A percentile compares a stretch with the other conserved stretches of the same genome.
phyloP scores from a whole-genome alignment of 2,888 invertebrate species.

The Campopleginae sp. region DNA sequence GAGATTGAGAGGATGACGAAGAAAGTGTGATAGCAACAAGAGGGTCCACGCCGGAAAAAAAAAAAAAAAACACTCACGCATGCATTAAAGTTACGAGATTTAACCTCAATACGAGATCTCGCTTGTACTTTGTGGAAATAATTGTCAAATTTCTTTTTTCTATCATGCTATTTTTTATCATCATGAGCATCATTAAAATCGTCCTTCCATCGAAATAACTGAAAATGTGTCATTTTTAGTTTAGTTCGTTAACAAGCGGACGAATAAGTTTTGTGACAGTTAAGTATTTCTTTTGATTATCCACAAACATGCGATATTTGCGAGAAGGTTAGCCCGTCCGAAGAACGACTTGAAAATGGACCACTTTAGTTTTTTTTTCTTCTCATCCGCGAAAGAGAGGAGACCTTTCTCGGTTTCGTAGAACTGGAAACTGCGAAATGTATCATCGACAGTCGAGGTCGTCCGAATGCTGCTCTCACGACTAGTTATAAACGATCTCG shows the following conservation, averaged over 20 bases:
- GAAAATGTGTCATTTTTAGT: not conserved
- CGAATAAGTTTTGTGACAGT: conserved; percentile 2
- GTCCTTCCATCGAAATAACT: not conserved
- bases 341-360: conserved; percentile 14
- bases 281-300: not conserved
- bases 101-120: conserved; percentile 5
- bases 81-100: not conserved
- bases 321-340: not conserved
- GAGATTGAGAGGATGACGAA: conserved; percentile 45
- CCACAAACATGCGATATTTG: not conserved
- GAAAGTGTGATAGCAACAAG: conserved; percentile 46
- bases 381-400: not conserved
- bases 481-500: conserved; percentile 29
- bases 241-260: not conserved
- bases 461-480: conserved; percentile 17
- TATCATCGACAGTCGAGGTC: conserved; percentile 41
- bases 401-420: conserved; percentile 12
- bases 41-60: not conserved
- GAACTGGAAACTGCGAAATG: conserved; percentile 32
- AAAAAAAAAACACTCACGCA: conserved; percentile 7
- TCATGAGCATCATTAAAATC: not conserved
- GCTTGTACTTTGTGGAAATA: not conserved
- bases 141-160: not conserved
- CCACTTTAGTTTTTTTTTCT: conserved; percentile 10
- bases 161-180: not conserved